These are phyloP conservation scores for Notarius quadriscutis DNA, from an alignment of 2,113 vertebrate genomes.

Conservation along the genomic window DNA sequence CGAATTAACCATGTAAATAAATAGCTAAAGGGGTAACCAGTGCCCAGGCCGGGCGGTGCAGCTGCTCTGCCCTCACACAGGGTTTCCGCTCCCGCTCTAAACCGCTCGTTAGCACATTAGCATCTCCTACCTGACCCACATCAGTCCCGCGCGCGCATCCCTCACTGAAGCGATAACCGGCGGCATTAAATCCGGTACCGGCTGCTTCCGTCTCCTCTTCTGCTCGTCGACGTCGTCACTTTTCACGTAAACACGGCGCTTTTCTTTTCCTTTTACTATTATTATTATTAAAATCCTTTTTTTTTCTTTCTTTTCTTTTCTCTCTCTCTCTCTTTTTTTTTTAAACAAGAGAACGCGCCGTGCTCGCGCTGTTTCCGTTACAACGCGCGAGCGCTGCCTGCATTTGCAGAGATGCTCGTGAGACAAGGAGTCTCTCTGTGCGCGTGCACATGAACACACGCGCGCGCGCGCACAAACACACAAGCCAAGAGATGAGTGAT, in stretches of 20 bases:
- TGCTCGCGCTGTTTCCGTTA: background rate
- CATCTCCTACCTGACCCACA: slow-evolving; percentile 35
- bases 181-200: background rate
- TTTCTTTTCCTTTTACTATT: background rate
- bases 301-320: too few relatives aligned
- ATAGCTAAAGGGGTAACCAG: background rate
- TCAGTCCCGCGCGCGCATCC: slow-evolving; percentile 18
- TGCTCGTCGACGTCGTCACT: background rate
- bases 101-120: slow-evolving; percentile 4
- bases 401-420: slow-evolving; percentile 38
- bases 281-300: background rate
- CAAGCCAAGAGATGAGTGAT: slow-evolving; percentile 19
- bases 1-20: background rate
- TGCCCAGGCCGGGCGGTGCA: too few relatives aligned
- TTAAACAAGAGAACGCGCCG: background rate
- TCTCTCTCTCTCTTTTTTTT: background rate
- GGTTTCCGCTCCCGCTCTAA: too few relatives aligned
- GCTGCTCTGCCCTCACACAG: too few relatives aligned
- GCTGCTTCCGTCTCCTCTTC: background rate
- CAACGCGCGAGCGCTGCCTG: slow-evolving; percentile 19
- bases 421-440: background rate
- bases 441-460: background rate
- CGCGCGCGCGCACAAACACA: background rate
- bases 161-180: background rate
- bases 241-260: background rate